Conservation (phyloP, 1,140 invertebrate species). For the Drosophila asahinai region DNA sequence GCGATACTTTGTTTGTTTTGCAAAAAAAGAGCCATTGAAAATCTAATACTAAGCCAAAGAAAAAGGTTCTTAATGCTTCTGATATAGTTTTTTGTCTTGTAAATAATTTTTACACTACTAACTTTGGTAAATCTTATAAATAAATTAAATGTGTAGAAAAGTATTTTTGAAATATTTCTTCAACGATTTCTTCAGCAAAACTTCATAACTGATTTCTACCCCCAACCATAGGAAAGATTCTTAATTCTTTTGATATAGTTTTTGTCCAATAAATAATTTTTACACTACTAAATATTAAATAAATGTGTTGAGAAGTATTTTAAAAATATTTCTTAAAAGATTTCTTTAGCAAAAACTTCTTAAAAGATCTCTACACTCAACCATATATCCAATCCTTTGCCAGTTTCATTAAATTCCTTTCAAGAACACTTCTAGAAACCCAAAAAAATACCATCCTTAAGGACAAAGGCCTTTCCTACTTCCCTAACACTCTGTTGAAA, state of each 20-base stretch:
- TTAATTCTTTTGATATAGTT: not conserved
- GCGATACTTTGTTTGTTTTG: constrained; percentile 18
- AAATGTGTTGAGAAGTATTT: not conserved
- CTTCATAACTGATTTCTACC: not conserved
- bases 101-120: not conserved
- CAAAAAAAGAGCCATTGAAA: not conserved
- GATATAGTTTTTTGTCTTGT: not conserved
- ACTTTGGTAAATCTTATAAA: not conserved
- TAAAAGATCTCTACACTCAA: not conserved
- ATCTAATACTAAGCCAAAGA: not conserved
- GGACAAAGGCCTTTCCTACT: constrained; percentile 37
- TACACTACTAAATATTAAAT: not conserved
- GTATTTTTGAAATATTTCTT: not conserved
- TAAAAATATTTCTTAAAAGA: not conserved
- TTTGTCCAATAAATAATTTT: no score
- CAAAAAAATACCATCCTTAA: constrained; percentile 16
- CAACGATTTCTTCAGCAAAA: not conserved
- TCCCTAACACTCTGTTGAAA: constrained; percentile 46
- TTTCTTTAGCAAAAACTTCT: not conserved
- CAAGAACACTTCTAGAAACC: constrained; percentile 49
- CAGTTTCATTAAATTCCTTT: constrained; percentile 38
- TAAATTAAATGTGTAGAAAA: not conserved
- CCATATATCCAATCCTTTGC: constrained; percentile 9
- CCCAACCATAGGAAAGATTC: not conserved
- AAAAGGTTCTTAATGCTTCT: no score